A percentile compares a stretch with the other conserved stretches of the same genome.
These are phyloP conservation scores for Peromyscus aztecus DNA, from an alignment of 2,797 vertebrate species.

Conservation along the genomic window DNA sequence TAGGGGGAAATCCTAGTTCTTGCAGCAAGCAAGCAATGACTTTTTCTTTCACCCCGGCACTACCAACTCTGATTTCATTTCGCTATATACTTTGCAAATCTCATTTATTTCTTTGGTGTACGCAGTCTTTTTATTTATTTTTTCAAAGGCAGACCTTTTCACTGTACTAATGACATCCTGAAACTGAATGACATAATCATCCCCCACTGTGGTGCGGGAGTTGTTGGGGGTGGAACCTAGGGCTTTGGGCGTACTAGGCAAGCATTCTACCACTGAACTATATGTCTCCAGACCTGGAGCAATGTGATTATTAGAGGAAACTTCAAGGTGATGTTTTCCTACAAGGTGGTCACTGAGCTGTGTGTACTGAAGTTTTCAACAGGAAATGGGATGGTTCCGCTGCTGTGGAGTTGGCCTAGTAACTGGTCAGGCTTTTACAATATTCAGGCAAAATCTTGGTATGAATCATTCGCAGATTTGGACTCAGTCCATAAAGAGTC, in stretches of 20 bases:
- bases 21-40: neutral
- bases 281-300: neutral
- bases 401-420: neutral
- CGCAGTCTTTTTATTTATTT: neutral
- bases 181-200: neutral
- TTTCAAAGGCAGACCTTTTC: neutral
- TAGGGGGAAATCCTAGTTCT: neutral
- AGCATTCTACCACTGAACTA: neutral
- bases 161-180: neutral
- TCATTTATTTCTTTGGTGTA: neutral
- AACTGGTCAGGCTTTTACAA: neutral
- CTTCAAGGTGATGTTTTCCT: neutral
- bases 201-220: too few relatives aligned
- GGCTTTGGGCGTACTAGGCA: neutral
- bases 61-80: neutral
- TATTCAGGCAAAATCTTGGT: neutral
- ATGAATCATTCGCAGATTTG: neutral
- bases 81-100: neutral
- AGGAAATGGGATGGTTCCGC: neutral
- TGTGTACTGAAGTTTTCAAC: neutral
- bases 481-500: neutral
- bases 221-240: neutral
- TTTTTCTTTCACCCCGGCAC: neutral
- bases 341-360: neutral
- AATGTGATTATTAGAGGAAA: conserved; percentile 1